These are phyloP conservation scores for Paralvinella palmiformis DNA, from an alignment of 1,140 invertebrate genomes.

Conservation along the genomic window DNA sequence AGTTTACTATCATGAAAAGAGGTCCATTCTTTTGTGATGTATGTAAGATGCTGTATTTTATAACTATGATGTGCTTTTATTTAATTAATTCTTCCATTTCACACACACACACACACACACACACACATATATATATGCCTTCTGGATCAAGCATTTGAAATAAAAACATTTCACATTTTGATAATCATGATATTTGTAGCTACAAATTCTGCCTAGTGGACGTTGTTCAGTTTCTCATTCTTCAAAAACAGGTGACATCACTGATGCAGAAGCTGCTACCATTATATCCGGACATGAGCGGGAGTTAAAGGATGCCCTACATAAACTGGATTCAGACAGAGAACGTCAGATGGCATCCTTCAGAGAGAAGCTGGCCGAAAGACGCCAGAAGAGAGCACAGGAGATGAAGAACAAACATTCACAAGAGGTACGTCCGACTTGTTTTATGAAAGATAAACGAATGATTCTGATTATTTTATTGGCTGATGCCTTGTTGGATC, in stretches of 20 bases:
- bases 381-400: constrained; percentile 28
- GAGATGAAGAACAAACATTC: constrained; percentile 35
- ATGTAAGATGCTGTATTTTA: too few species aligned
- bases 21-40: too few species aligned
- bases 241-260: constrained; percentile 39
- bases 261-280: constrained; percentile 34
- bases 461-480: not conserved
- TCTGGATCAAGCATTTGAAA: too few species aligned
- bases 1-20: too few species aligned
- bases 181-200: too few species aligned
- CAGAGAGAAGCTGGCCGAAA: constrained; percentile 33
- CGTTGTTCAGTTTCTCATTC: too few species aligned
- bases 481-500: not conserved
- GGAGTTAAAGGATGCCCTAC: constrained; percentile 30
- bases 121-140: too few species aligned
- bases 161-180: too few species aligned
- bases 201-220: too few species aligned
- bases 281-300: constrained; percentile 36
- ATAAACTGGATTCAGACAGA: constrained; percentile 26
- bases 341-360: constrained; percentile 31
- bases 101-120: too few species aligned
- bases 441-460: not conserved
- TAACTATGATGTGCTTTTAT: too few species aligned
- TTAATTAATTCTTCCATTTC: too few species aligned
- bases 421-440: constrained; percentile 28